phyloP scores from a whole-genome alignment of 2,797 vertebrate genomes.

The Acomys russatus region DNA sequence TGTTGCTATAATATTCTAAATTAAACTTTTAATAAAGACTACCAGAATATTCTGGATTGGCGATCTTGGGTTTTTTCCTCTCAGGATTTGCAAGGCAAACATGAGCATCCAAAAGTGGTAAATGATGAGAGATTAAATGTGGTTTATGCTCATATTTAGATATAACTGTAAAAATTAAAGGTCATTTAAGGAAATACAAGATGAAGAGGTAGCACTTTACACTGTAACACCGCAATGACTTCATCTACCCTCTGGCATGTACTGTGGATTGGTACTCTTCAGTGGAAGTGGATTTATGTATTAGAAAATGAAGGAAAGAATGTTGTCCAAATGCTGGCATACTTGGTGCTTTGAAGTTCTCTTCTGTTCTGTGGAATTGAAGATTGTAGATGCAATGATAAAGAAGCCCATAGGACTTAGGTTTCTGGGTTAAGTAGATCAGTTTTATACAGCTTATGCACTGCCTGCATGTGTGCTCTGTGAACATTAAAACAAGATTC shows the following conservation, averaged over 20 bases:
- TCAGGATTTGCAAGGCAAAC: constrained; percentile 59
- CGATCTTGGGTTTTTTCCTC: constrained; percentile 69
- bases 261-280: constrained; percentile 61
- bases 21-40: constrained; percentile 80
- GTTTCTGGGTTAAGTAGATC: constrained; percentile 77
- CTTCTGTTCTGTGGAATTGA: constrained; percentile 78
- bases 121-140: constrained; percentile 51
- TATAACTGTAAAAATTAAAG: constrained; percentile 51
- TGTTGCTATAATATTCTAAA: constrained; percentile 79
- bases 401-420: constrained; percentile 61
- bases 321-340: constrained; percentile 75
- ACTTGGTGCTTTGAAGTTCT: constrained; percentile 81
- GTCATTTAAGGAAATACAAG: constrained; percentile 13
- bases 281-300: constrained; percentile 76
- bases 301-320: constrained; percentile 77
- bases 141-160: constrained; percentile 55
- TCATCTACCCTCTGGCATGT: constrained; percentile 30
- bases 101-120: constrained; percentile 32
- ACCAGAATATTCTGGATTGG: constrained; percentile 72
- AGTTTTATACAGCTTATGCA: constrained; percentile 74
- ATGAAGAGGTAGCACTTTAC: constrained; percentile 30
- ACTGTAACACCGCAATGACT: not conserved
- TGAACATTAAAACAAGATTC: constrained; percentile 77
- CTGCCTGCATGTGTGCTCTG: constrained; percentile 78
- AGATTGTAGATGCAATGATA: constrained; percentile 68